Evolutionary conservation across 2,797 vertebrate genomes (phyloP).

Genomic region (Channa striata): DNA sequence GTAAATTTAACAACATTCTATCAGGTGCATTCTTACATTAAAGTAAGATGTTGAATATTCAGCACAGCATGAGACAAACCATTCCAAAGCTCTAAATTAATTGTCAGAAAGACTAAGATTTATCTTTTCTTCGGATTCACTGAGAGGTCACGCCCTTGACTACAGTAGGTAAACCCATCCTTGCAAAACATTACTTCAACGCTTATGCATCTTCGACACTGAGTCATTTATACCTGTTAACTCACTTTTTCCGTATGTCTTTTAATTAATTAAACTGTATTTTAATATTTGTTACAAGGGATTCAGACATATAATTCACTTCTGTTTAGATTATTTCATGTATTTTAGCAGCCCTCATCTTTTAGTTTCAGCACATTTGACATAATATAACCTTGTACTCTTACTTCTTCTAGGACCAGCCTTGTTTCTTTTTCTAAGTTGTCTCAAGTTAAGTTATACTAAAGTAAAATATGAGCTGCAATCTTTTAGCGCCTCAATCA

Average conservation of each 20-base stretch:
- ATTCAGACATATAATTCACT: slow-evolving; percentile 42
- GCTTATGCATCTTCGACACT: slow-evolving; percentile 25
- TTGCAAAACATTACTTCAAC: not conserved
- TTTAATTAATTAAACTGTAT: slow-evolving; percentile 18
- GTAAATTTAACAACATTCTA: too few species aligned
- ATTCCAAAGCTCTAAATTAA: not conserved
- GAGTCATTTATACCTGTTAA: slow-evolving; percentile 18
- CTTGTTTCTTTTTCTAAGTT: slow-evolving; percentile 40
- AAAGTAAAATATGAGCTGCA: slow-evolving; percentile 56
- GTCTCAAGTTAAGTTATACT: slow-evolving; percentile 31
- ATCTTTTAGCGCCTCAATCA: slow-evolving; percentile 44
- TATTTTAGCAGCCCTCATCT: slow-evolving; percentile 34
- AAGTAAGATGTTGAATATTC: not conserved
- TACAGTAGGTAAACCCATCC: slow-evolving; percentile 10
- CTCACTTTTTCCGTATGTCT: slow-evolving; percentile 35
- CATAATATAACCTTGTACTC: slow-evolving; percentile 60
- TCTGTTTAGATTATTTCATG: slow-evolving; percentile 22
- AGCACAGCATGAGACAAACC: not conserved
- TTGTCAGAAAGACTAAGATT: not conserved
- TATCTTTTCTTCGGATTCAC: not conserved
- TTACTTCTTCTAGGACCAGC: slow-evolving; percentile 23
- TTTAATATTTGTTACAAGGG: slow-evolving; percentile 26
- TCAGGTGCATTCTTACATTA: slow-evolving; percentile 7
- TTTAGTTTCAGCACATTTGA: slow-evolving; percentile 54
- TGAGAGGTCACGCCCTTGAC: too few species aligned